Base-by-base conservation (phyloP, 2,888 invertebrate genomes). In the Synergus gifuensis region DNA sequence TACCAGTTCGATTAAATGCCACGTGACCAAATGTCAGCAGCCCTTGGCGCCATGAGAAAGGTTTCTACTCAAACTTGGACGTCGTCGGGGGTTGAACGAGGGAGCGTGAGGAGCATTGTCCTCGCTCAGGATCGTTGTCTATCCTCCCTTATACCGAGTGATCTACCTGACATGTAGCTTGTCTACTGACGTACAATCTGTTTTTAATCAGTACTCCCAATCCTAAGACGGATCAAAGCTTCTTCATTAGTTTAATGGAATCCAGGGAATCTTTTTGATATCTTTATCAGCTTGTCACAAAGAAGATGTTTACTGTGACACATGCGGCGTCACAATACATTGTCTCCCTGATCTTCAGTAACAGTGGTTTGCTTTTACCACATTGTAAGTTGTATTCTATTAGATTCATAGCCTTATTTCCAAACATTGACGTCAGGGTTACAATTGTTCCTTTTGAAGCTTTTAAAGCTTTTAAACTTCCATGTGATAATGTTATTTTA, bases 11-110 rank as follows among this genome's bases (percentile, higher is more conserved):
- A 54, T 16, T 54, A 83, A 86, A 85, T 84, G 82, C 86, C 86
- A 86, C 82, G 84, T 86, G 85, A 86, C 79, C 79, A 79, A 86
- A 86, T 87, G 84, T 85, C 85, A 86, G 84, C 76, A 49, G 81
- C 82, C 82, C 78, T 84, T 83, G 84, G 81, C 83, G 83, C 81
- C 82, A 80, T 69, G 63, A 81, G 78, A 44, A 78, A 76, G 66
- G 58, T 42, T 78, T 49, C n/a, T 49, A 80, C 18, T 44, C 9
- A 44, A 18, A 44, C 22, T n/a, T 44, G 11, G 36, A 49, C 28
- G 73, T 73, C 36, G 49, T 73, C 49, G 54, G 49, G 54, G 54
- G 49, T 69, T 69, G 69, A 69, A 76, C 49, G 54, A 77, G 77
- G 77, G 76, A 46, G 44, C 60, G 46, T 46, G 62, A 79, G 18